Base-by-base conservation (phyloP, 2,888 invertebrate species). In the Dryococelus australis region DNA sequence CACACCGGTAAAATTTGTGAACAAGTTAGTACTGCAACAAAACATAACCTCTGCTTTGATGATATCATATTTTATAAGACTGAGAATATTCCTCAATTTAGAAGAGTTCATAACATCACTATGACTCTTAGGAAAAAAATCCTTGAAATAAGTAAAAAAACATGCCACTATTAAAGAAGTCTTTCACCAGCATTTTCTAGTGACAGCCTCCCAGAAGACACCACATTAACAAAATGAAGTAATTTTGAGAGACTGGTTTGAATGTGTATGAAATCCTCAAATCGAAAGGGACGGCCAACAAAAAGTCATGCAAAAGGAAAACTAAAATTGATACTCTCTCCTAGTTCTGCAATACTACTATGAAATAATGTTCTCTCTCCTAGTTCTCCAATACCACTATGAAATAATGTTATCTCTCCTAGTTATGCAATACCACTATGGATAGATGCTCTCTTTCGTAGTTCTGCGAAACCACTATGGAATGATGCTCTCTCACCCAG, bases 21-120 rank as follows among this genome's bases (percentile, higher is more conserved):
- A 84, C 6, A 43, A 28, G n/a, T 16, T 20, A 27, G 47, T 12
- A 28, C 84, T 20, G 84, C 80, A 88, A 85, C 86, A 20, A 80
- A 53, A 35, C 35, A 53, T 85, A 78, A 85, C 51, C 83, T 43
- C 35, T 84, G 65, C 78, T 81, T n/a, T 26, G 47, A 47, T 78
- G 43, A 43, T 1, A 87, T 83, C 26, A 13, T 78, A 43, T 35
- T n/a, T 26, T 28, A 87, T 47, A 35, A 78, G 0, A 28, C 28
- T 80, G 28, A 80, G 26, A 9, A 80, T 80, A n/a, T 80, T 9
- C n/a, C 24, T 80, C 0, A 27, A 80, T 80, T 26, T 80, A 28
- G 80, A 80, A 24, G n/a, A 80, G 13, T 80, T 80, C 80, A 80
- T 28, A 4, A 80, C 10, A 80, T 20, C 28, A 79, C 24, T 27